Percentiles rank a stretch among this genome's conserved stretches.
Conservation (phyloP, 1,140 invertebrate genomes). For the Ectropis grisescens region DNA sequence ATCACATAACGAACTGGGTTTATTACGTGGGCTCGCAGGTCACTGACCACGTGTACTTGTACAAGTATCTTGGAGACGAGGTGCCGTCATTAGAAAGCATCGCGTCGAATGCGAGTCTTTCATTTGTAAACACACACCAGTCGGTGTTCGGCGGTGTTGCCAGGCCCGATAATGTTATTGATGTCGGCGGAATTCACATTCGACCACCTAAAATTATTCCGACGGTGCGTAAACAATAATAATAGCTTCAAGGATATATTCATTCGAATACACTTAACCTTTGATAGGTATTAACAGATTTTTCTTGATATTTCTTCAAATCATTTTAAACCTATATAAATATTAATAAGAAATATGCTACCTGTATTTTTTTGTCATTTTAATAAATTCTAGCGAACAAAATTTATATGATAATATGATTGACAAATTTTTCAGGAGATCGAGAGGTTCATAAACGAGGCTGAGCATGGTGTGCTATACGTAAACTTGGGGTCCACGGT, state of each 20-base stretch:
- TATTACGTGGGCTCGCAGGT: slow-evolving; percentile 63
- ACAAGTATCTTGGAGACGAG: slow-evolving; percentile 69
- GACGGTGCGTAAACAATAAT: slow-evolving; percentile 36
- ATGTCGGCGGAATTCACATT: slow-evolving; percentile 72
- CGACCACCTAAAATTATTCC: slow-evolving; percentile 51
- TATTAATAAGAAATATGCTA: too few relatives aligned
- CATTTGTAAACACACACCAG: slow-evolving; percentile 74
- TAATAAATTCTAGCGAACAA: too few relatives aligned
- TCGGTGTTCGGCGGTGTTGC: slow-evolving; percentile 60
- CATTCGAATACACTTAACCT: too few relatives aligned
- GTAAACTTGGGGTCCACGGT: slow-evolving; percentile 74
- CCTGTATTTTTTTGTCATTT: too few relatives aligned
- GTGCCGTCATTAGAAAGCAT: slow-evolving; percentile 70
- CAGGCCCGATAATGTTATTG: slow-evolving; percentile 71
- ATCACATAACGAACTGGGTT: slow-evolving; percentile 61
- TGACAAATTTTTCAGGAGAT: slow-evolving; percentile 70
- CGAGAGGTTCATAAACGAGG: slow-evolving; percentile 72
- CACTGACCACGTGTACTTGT: slow-evolving; percentile 66
- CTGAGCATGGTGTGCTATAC: slow-evolving; percentile 74
- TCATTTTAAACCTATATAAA: too few relatives aligned
- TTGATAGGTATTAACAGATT: too few relatives aligned
- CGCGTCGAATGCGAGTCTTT: slow-evolving; percentile 68
- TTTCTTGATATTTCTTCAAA: too few relatives aligned
- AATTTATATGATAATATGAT: too few relatives aligned
- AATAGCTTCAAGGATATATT: background rate